A percentile compares a stretch with the other conserved stretches of the same genome.
phyloP scores from a whole-genome alignment of 2,113 vertebrate species.

The Perca flavescens region DNA sequence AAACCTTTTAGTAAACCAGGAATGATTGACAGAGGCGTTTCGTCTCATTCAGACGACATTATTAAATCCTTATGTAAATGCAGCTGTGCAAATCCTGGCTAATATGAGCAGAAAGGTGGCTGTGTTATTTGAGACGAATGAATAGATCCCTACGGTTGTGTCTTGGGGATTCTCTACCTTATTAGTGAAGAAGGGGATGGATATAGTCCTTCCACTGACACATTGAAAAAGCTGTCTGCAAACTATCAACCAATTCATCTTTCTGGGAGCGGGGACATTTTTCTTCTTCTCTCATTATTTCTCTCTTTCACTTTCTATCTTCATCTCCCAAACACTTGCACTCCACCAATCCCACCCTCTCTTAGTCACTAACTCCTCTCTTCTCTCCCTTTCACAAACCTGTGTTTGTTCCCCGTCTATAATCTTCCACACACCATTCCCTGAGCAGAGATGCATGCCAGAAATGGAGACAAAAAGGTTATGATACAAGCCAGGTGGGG shows the following conservation, averaged over 20 bases:
- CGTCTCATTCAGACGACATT: conserved; percentile 69
- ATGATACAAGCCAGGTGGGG: conserved; percentile 73
- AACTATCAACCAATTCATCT: conserved; percentile 79
- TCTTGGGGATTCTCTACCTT: conserved; percentile 80
- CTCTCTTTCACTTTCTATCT: conserved; percentile 66
- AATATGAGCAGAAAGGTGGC: conserved; percentile 76
- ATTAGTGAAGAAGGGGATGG: conserved; percentile 76
- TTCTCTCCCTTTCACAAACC: conserved; percentile 63
- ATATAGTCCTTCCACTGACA: conserved; percentile 76
- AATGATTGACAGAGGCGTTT: conserved; percentile 73
- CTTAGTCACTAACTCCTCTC: conserved; percentile 63
- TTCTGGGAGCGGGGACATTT: conserved; percentile 66
- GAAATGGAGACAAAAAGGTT: conserved; percentile 77
- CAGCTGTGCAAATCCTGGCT: conserved; percentile 76
- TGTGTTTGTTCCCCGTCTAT: conserved; percentile 72
- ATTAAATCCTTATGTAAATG: conserved; percentile 82
- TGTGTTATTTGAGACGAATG: conserved; percentile 78
- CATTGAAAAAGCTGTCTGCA: conserved; percentile 73
- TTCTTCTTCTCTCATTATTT: conserved; percentile 77
- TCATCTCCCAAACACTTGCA: conserved; percentile 68
- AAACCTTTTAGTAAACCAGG: conserved; percentile 67
- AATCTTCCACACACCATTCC: conserved; percentile 75
- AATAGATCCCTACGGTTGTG: conserved; percentile 71
- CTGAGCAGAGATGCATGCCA: conserved; percentile 69
- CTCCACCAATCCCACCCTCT: conserved; percentile 29